Percentiles rank a stretch among this genome's conserved stretches.
These are phyloP conservation scores for Ibycter americanus DNA, from an alignment of 2,797 vertebrate genomes.

Conservation along the genomic window DNA sequence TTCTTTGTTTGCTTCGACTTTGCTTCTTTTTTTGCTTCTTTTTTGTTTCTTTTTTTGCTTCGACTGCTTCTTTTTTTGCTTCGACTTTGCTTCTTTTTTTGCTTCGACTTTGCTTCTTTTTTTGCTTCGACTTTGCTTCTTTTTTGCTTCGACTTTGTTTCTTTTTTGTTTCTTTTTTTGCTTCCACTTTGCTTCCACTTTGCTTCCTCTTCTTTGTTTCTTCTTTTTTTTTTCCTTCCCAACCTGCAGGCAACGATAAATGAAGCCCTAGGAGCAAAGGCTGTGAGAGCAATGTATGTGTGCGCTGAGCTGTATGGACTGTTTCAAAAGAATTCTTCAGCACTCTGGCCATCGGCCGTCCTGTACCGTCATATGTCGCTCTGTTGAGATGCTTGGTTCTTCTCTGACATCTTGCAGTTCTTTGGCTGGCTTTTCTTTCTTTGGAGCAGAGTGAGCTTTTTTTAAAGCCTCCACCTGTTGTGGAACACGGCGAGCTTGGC, in stretches of 20 bases:
- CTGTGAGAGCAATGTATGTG: not conserved
- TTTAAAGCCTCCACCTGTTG: not conserved
- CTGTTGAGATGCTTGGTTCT: not conserved
- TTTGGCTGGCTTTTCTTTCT: not conserved
- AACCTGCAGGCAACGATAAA: not conserved
- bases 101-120: too few species aligned
- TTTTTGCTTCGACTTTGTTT: too few species aligned
- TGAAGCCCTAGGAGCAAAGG: not conserved
- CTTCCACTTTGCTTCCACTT: too few species aligned
- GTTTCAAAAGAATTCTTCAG: not conserved
- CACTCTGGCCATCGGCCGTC: not conserved
- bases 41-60: too few species aligned
- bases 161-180: too few species aligned
- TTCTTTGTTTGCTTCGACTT: too few species aligned
- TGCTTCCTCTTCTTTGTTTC: not conserved
- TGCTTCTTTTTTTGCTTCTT: too few species aligned
- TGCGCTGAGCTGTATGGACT: not conserved
- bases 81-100: too few species aligned
- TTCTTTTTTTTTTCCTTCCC: accelerated
- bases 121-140: too few species aligned
- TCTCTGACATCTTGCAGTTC: not conserved
- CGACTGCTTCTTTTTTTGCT: too few species aligned
- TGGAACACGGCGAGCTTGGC: not conserved
- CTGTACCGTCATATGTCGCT: not conserved
- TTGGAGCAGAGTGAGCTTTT: not conserved